These are phyloP conservation scores for Junonia oenone DNA, from an alignment of 2,888 invertebrate species.

Conservation along the genomic window DNA sequence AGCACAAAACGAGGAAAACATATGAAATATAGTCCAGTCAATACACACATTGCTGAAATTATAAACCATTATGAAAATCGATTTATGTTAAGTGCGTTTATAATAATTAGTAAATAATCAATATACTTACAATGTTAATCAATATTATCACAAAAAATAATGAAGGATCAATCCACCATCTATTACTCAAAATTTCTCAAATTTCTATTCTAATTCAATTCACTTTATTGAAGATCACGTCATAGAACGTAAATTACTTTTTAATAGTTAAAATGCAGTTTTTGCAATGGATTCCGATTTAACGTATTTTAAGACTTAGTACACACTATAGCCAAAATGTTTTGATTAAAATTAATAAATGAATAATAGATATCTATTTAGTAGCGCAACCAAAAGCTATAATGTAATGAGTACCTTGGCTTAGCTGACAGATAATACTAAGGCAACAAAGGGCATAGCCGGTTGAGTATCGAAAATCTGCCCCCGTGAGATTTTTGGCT, in stretches of 20 bases:
- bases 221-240: constrained; percentile 31
- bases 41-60: not conserved
- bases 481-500: too few species aligned
- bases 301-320: constrained; percentile 5
- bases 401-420: not conserved
- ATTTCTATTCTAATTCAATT: constrained; percentile 26
- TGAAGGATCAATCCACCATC: constrained; percentile 45
- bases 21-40: not conserved
- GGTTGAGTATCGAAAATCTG: too few species aligned
- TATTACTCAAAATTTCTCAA: constrained; percentile 37
- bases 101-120: not conserved
- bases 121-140: constrained; percentile 37
- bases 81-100: not conserved
- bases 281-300: constrained; percentile 21
- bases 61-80: not conserved
- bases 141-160: constrained; percentile 33
- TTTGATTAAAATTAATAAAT: not conserved
- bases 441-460: too few species aligned
- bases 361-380: not conserved
- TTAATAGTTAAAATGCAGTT: constrained; percentile 17
- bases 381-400: not conserved
- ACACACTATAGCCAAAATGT: constrained; percentile 1
- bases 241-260: constrained; percentile 25
- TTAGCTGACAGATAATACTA: too few species aligned
- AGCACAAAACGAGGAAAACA: not conserved